Evolutionary conservation across 2,797 vertebrate species (phyloP), one percentile per base, ranked within the genome.

Genomic region (Pteropus rufus): DNA sequence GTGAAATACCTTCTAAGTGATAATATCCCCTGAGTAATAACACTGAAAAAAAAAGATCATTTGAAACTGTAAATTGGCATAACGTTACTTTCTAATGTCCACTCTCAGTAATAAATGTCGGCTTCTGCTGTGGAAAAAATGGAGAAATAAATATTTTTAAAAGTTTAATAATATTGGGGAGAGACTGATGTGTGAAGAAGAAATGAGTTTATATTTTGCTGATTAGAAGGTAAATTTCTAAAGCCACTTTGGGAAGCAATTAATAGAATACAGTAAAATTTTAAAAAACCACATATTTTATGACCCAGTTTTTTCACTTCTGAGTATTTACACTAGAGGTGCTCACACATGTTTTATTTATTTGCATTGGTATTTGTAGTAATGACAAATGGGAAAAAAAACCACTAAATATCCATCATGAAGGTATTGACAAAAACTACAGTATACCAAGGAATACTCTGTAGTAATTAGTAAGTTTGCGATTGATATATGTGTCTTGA

Each of bases 211-310:
- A 94, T 34, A 82, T 3, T 88, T 64, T 62, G 73, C 10, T 34
- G 34, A 87, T 5, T 94, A 24, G n/a, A 76, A 39, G 16, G 24
- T 62, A 54, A 14, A 23, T 70, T 93, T 77, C 60, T 67, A 41
- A 60, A 86, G 86, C 23, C 24, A 65, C 19, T 85, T 72, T 49
- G 34, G 56, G 52, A 44, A 79, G 3, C 16, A 89, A 83, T 72
- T 56, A 84, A 83, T 83, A 83, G 44, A 73, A 91, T 23, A 89
- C 16, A n/a, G 64, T 84, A 93, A 89, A 83, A 84, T n/a, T 14
- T 39, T 77, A 62, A 62, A 26, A 54, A 62, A 26, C 34, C 23
- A 69, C 29, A 10, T 54, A 23, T 62, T 60, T 89, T 81, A 49
- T 91, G 60, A 52, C 5, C 15, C 23, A 88, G 16, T 7, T 10